Evolutionary conservation across 2,888 invertebrate species (phyloP), one percentile per base, ranked within the genome.

Genomic region (Mimas tiliae): DNA sequence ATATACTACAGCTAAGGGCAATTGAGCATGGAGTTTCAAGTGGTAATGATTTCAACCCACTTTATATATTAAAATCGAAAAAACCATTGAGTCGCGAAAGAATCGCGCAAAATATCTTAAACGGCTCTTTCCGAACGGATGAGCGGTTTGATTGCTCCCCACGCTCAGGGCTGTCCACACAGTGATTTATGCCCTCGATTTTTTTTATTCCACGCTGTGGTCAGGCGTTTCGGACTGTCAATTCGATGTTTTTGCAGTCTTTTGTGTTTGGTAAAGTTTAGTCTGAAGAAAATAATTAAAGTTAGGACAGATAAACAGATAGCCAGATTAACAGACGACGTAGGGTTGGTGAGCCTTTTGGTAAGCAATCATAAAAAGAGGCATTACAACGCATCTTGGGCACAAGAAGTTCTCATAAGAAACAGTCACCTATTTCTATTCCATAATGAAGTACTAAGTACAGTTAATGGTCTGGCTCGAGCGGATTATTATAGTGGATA

Each of bases 101-200:
- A 77, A 82, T 78, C 76, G 77, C 79, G 78, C 78, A 76, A 84
- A 81, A 84, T 81, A 82, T 84, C 82, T 78, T 82, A 82, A 86
- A 83, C 79, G 82, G 72, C 70, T 81, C 74, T 78, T 85, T 86
- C 82, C 83, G 73, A 83, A 73, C 74, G 83, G 79, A 80, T 82
- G 84, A 75, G 77, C 81, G 78, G 76, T 72, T 81, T 86, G 87
- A 87, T 87, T 87, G 85, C 77, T 70, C 69, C 72, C 70, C 71
- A 69, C 70, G 66, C n/a, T 19, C 66, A 82, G 81, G 80, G 82
- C 64, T 78, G 75, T 14, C n/a, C 70, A 65, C 16, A 19, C 19
- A 11, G 12, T 51, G 63, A 51, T 51, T 12, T 38, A 21, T 50
- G 34, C 1, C 12, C 11, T 45, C 14, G 1, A 4, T 45, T 64